Evolutionary conservation across 2,888 invertebrate genomes (phyloP), one percentile per base, ranked within the genome.

Genomic region (Neuroscelio doddi): DNA sequence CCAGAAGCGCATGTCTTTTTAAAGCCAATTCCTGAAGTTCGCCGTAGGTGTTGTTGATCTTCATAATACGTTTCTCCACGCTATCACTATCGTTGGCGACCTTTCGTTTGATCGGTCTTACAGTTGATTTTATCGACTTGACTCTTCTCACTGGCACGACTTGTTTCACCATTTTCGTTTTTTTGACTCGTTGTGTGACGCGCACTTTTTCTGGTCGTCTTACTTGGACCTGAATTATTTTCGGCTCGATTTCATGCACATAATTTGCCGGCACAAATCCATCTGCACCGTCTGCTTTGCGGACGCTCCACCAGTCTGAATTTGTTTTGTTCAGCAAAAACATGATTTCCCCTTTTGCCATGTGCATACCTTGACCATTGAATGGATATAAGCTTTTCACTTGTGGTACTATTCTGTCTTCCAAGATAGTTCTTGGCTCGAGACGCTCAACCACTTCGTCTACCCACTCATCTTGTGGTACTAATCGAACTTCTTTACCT

Each of bases 251-350:
- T 85, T 97, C 96, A 26, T 93, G 89, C 9, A 98, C 95, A 85
- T 98, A 98, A 86, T 96, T 97, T 0, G 97, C 97, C 0, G 99
- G 99, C 1, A 98, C 97, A 85, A 97, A 99, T 1, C 98, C 98
- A 78, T 98, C 98, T 0, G 91, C 90, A 0, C 97, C 93, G 80
- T 95, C 95, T 0, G 92, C 90, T 83, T 96, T 96, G 9, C 96
- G 88, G n/a, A 98, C 95, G 76, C 95, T 95, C 99, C 99, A 99
- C 98, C 98, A 98, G 84, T 99, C 99, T 0, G 93, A 91, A 86
- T 98, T 98, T 4, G 96, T 97, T 86, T 96, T 96, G 81, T 93
- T 95, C 67, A 98, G 89, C 0, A 99, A 87, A 78, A 96, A 92
- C 94, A 98, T 94, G 1, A 91, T 88, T 86, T 98, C 97, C 50